Base-by-base conservation (phyloP, 2,113 vertebrate species). In the Pelobates fuscus region DNA sequence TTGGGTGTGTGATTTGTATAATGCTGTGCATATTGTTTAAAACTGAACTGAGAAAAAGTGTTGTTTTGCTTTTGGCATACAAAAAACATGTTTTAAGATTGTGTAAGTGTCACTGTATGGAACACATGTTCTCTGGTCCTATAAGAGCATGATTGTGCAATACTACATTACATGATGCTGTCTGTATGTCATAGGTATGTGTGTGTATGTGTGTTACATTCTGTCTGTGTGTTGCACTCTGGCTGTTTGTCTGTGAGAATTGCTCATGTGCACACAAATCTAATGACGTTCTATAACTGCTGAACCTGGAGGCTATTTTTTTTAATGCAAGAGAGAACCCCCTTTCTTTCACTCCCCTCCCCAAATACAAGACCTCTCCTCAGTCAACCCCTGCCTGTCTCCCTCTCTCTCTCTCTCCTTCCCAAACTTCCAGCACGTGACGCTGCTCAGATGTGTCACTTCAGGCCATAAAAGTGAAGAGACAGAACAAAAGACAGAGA, bases 401-500 rank as follows among this genome's bases (percentile, higher is more conserved):
- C n/a, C 21, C 49, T 78, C 27, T 62, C 43, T 41, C 58, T 37
- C 58, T 57, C 71, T 60, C 77, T 55, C 57, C 63, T 78, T 61
- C 54, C 55, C 27, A 66, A 72, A 62, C 70, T 43, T 66, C 49
- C 75, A 81, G 77, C 78, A 69, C 67, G 67, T 60, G 71, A 70
- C 68, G 65, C 81, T 80, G 80, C 76, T 78, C 82, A 84, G 84
- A 85, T 86, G 80, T 88, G 85, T 89, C 81, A 85, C 88, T 84
- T 85, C 82, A 62, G 81, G 86, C 85, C 85, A 82, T 64, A 72
- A 76, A 83, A 80, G 72, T 82, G 71, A 84, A 80, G 78, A 81
- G 74, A 77, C 78, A 83, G 86, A 90, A 92, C 90, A 91, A 91
- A 90, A 88, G 88, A 84, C 87, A 86, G 83, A 81, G 85, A 86